phyloP scores from a whole-genome alignment of 2,888 invertebrate genomes.

The Xanthia icteritia region DNA sequence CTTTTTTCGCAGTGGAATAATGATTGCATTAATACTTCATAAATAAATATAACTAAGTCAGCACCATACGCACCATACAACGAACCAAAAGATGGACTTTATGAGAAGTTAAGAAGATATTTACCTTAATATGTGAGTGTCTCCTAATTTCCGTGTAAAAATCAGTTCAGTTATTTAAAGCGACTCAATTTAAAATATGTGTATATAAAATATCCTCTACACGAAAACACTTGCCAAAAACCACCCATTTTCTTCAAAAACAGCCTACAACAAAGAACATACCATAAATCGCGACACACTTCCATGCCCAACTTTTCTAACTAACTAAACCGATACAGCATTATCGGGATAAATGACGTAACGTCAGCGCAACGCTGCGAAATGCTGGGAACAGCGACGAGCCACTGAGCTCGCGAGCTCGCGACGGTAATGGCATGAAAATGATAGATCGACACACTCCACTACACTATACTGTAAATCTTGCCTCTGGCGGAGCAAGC shows the following conservation, averaged over 20 bases:
- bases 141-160: neutral
- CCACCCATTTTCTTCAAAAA: neutral
- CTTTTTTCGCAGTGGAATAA: too few species aligned
- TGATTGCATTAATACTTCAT: too few species aligned
- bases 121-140: neutral
- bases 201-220: neutral
- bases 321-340: constrained; percentile 44
- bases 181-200: neutral
- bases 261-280: constrained; percentile 22
- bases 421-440: constrained; percentile 80
- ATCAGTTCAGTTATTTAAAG: neutral
- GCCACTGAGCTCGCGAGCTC: constrained; percentile 45
- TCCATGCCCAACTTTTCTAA: constrained; percentile 47
- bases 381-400: constrained; percentile 38
- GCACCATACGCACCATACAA: neutral
- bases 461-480: constrained; percentile 57
- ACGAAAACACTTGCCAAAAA: neutral
- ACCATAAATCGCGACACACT: constrained; percentile 43
- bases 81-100: neutral
- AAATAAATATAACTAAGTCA: too few species aligned
- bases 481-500: constrained; percentile 5
- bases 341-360: constrained; percentile 60
- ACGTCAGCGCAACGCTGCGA: constrained; percentile 43
- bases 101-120: neutral
- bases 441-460: constrained; percentile 78